Conservation (phyloP, 2,113 vertebrate species). For the Eptesicus fuscus region DNA sequence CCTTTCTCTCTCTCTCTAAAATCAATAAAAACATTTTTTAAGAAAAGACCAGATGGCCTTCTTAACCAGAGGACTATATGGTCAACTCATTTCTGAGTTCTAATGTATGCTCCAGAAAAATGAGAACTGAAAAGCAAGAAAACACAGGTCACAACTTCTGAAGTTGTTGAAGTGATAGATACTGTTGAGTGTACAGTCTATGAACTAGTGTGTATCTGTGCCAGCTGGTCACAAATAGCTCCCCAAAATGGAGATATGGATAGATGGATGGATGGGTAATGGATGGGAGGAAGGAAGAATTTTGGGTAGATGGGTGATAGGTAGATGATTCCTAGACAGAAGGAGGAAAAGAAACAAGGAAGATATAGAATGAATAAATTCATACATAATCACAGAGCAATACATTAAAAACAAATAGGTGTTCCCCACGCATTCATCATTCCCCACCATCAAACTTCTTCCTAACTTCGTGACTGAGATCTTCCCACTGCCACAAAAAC, state of each 20-base stretch:
- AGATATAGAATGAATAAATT: background rate
- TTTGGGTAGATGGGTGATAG: background rate
- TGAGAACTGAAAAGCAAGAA: background rate
- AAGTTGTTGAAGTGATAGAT: conserved; percentile 12
- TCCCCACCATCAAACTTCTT: background rate
- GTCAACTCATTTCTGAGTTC: background rate
- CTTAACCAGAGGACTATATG: background rate
- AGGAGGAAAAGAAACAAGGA: background rate
- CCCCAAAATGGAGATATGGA: background rate
- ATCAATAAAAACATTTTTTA: too few species aligned
- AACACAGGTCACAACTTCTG: background rate
- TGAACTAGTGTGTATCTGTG: background rate
- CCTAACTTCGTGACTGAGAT: background rate
- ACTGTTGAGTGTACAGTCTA: background rate
- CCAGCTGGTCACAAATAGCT: background rate
- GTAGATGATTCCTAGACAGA: background rate
- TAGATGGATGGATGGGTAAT: too few species aligned
- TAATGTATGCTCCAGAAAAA: background rate
- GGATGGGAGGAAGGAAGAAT: background rate
- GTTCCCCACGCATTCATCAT: background rate
- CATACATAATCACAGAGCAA: background rate
- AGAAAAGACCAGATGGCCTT: background rate
- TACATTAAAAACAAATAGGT: background rate
- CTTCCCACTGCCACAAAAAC: background rate
- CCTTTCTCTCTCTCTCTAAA: too few species aligned